A percentile compares a stretch with the other conserved stretches of the same genome.
phyloP scores from a whole-genome alignment of 2,113 vertebrate genomes.

The Galbula dea region DNA sequence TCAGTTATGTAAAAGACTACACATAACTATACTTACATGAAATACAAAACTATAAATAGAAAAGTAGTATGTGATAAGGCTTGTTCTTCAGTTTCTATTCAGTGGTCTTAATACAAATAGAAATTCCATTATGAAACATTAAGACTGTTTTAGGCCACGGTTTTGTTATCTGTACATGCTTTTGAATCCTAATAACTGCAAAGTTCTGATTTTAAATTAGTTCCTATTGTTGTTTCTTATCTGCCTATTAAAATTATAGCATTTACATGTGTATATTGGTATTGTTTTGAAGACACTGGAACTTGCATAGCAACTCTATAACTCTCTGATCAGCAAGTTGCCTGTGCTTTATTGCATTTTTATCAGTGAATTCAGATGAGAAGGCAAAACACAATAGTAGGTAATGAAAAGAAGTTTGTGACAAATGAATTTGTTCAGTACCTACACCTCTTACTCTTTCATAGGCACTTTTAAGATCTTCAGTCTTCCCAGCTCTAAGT shows the following conservation, averaged over 20 bases:
- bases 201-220: background rate
- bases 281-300: background rate
- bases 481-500: background rate
- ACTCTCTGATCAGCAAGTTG: background rate
- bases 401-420: background rate
- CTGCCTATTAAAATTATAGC: background rate
- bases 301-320: background rate
- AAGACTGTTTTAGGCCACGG: background rate
- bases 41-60: background rate
- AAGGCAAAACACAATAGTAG: background rate
- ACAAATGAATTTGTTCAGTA: background rate
- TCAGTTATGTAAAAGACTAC: background rate
- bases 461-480: background rate
- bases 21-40: accelerated
- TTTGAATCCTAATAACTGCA: background rate
- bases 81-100: background rate
- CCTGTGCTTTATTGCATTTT: background rate
- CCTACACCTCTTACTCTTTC: background rate
- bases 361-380: background rate
- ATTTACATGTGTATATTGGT: background rate
- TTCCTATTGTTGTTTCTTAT: background rate
- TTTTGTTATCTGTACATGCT: background rate
- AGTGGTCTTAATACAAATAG: background rate
- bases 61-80: background rate
- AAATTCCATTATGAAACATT: background rate